These are phyloP conservation scores for Oxyura jamaicensis DNA, from an alignment of 2,113 vertebrate species.

Conservation along the genomic window DNA sequence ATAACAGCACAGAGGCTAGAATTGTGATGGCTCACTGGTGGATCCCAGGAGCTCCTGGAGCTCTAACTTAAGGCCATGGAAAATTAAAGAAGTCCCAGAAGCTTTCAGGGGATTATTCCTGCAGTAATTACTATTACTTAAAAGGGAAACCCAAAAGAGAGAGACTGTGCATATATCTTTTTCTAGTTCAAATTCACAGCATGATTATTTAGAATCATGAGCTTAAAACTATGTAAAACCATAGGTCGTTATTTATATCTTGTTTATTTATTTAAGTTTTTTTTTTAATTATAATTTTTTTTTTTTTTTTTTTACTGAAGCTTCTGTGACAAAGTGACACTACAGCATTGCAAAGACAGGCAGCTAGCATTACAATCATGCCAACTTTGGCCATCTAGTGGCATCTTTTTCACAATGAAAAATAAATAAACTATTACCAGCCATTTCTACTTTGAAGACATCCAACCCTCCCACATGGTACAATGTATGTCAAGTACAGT, in stretches of 20 bases:
- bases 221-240: neutral
- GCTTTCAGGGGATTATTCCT: neutral
- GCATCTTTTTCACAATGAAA: neutral
- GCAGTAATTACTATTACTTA: neutral
- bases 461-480: fast-evolving
- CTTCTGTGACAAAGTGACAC: neutral
- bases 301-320: neutral
- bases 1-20: neutral
- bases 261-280: neutral
- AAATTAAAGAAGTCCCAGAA: slow-evolving; percentile 9
- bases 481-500: neutral
- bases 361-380: neutral
- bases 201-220: neutral
- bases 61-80: neutral
- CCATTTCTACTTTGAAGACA: neutral
- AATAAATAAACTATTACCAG: neutral
- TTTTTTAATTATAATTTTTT: neutral
- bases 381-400: slow-evolving; percentile 38
- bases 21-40: neutral
- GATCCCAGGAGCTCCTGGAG: neutral
- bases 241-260: too few species aligned
- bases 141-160: neutral
- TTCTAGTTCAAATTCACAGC: neutral
- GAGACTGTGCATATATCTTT: neutral
- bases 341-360: fast-evolving